Base-by-base conservation (phyloP, 92 coral and sea anemone species). In the Epizoanthus stellaris region DNA sequence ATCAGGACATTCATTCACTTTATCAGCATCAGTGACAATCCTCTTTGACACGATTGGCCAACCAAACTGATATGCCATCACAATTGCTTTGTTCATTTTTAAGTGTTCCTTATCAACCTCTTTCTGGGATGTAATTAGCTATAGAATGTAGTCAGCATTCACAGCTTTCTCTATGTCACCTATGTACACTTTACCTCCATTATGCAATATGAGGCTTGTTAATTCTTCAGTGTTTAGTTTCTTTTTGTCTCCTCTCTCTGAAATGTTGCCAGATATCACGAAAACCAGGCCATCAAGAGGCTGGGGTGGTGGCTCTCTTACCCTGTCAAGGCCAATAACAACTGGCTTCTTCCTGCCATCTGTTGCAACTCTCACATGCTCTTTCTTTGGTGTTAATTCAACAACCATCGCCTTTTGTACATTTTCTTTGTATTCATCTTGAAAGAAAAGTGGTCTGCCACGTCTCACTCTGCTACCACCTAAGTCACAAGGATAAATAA, bases 171-270 rank as follows among this genome's bases (percentile, higher is more conserved):
- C 84, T 47, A 79, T 63, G 17, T 54, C 19, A 56, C 84, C 84
- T 30, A 20, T 79, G 52, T 79, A 79, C 11, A 79, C 70, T 21
- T 60, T 79, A 16, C 84, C 84, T 12, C 74, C 84, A 79, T 79
- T 59, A 21, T 79, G 20, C 84, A 79, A 15, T 15, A 61, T 79
- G 54, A 61, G 65, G 38, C 30, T 79, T 57, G 84, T 79, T 49
- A 60, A 45, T 21, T 79, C 49, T 45, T 61, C 25, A 14, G 84
- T 79, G 52, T 79, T 79, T 39, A 79, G 30, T 65, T 79, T 77
- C 82, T 77, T 79, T 65, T 79, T 79, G 2, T 79, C 84, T 17
- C 84, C 84, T 61, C 75, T 54, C 30, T 79, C 84, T 25, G 84
- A 6, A 34, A 79, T 30, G 69, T 79, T 79, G 14, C 70, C 84